Conservation (phyloP, 2,797 vertebrate species). For the Thamnophis elegans region DNA sequence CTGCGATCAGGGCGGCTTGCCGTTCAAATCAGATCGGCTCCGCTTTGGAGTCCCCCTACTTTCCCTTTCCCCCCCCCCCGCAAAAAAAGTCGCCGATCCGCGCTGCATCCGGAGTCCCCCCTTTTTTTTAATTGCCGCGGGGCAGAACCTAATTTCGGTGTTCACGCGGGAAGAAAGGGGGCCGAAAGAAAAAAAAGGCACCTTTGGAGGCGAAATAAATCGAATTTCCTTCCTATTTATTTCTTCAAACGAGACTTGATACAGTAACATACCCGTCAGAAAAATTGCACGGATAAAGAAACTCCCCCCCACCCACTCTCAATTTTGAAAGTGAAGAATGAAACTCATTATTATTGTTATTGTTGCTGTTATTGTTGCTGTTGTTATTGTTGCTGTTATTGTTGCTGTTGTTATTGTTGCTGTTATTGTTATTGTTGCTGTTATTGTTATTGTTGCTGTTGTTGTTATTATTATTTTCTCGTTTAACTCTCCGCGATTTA, state of each 20-base stretch:
- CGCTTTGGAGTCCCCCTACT: background rate
- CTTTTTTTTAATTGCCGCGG: background rate
- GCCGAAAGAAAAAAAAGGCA: too few relatives aligned
- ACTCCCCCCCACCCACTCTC: fast-evolving
- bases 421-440: too few relatives aligned
- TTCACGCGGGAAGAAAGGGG: background rate
- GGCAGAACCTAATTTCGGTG: background rate
- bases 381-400: too few relatives aligned
- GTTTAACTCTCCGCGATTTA: background rate
- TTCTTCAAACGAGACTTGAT: background rate
- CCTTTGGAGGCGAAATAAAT: background rate
- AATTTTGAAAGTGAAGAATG: background rate
- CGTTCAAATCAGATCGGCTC: background rate
- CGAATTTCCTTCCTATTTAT: background rate
- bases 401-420: too few relatives aligned
- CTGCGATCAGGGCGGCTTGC: background rate
- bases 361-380: too few relatives aligned
- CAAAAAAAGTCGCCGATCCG: too few relatives aligned
- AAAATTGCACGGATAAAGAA: background rate
- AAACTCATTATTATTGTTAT: background rate
- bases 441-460: background rate
- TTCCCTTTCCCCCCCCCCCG: too few relatives aligned
- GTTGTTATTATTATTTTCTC: too few relatives aligned
- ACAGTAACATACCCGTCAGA: background rate
- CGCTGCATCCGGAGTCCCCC: background rate